Conservation (phyloP, 2,888 invertebrate species). For the Nephrotoma appendiculata region DNA sequence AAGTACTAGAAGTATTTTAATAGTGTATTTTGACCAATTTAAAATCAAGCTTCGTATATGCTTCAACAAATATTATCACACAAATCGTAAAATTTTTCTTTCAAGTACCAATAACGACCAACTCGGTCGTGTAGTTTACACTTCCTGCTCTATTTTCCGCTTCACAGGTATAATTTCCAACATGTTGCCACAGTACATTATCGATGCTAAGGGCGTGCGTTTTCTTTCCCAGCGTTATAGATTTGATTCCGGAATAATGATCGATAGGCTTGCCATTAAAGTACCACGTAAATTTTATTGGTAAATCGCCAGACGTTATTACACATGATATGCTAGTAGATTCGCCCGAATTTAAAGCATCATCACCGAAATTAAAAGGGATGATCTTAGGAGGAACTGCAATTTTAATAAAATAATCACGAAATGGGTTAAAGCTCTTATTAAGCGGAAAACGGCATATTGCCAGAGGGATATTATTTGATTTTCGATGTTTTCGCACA, state of each 20-base stretch:
- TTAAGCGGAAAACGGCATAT: too few species aligned
- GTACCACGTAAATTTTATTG: constrained; percentile 52
- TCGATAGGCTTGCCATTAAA: constrained; percentile 41
- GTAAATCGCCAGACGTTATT: constrained; percentile 46
- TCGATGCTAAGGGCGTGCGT: constrained; percentile 47
- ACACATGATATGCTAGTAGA: constrained; percentile 44
- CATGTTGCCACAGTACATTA: constrained; percentile 45
- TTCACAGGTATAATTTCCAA: constrained; percentile 52
- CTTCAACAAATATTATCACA: neutral
- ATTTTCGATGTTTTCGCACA: constrained; percentile 12
- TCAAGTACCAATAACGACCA: constrained; percentile 48
- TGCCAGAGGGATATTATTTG: too few species aligned
- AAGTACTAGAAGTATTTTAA: neutral
- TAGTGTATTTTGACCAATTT: too few species aligned
- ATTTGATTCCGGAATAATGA: constrained; percentile 29
- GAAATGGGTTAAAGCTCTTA: constrained; percentile 17
- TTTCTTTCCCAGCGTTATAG: constrained; percentile 38
- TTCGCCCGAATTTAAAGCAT: constrained; percentile 48
- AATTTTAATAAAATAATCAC: constrained; percentile 23
- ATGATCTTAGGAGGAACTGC: constrained; percentile 60
- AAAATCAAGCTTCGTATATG: too few species aligned
- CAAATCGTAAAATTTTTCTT: neutral
- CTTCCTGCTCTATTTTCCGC: constrained; percentile 46
- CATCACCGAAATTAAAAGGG: constrained; percentile 53
- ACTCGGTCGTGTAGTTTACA: constrained; percentile 43